These are phyloP conservation scores for Nomada goodeniana DNA, from an alignment of 2,888 invertebrate genomes.

Conservation along the genomic window DNA sequence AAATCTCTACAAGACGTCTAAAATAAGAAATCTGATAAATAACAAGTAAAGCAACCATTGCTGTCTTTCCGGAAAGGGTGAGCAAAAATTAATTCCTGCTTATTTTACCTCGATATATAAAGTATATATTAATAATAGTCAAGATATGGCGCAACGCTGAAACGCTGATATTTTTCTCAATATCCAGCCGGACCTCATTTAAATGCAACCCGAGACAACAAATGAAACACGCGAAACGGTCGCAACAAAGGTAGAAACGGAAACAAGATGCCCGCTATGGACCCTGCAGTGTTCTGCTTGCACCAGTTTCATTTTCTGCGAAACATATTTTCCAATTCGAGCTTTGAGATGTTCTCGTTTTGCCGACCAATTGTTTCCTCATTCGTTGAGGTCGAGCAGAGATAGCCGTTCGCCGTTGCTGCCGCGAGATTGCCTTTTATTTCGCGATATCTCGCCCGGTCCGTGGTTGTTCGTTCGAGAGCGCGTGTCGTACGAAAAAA, in stretches of 20 bases:
- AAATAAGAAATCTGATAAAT: too few species aligned
- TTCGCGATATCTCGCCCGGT: constrained; percentile 47
- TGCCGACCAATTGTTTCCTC: constrained; percentile 51
- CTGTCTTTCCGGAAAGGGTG: too few species aligned
- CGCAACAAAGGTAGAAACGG: neutral
- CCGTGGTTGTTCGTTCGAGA: constrained; percentile 21
- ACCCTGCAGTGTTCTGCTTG: neutral
- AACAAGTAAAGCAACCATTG: too few species aligned
- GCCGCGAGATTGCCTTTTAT: constrained; percentile 58
- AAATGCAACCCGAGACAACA: neutral
- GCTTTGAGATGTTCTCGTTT: constrained; percentile 35
- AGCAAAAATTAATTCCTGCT: too few species aligned
- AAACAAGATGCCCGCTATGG: neutral
- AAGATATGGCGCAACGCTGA: too few species aligned
- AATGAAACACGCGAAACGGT: neutral
- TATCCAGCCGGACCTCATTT: too few species aligned
- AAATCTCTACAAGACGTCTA: too few species aligned
- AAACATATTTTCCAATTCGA: constrained; percentile 42
- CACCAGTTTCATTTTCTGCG: constrained; percentile 25
- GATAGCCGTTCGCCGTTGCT: constrained; percentile 43
- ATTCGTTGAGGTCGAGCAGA: constrained; percentile 26
- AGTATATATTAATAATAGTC: too few species aligned
- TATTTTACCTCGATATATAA: too few species aligned
- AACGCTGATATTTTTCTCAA: too few species aligned
- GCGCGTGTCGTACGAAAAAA: constrained; percentile 27